Percentiles rank a stretch among this genome's conserved stretches.
Evolutionary conservation across 2,888 invertebrate species (phyloP).

Genomic region (Volucella inanis): DNA sequence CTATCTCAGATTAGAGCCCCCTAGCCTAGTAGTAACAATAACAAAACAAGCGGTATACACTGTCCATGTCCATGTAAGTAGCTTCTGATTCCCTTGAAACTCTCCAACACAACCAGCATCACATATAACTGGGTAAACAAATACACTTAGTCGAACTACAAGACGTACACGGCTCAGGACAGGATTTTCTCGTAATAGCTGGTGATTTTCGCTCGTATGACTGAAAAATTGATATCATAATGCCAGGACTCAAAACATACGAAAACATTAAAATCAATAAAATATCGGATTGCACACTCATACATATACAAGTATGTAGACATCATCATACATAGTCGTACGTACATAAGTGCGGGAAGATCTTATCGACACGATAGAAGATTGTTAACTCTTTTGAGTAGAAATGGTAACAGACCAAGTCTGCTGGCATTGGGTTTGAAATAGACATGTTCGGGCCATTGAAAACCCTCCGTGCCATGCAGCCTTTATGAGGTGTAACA

Average conservation of each 20-base stretch:
- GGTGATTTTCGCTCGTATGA: slow-evolving; percentile 66
- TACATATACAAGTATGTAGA: slow-evolving; percentile 33
- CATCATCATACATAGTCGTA: neutral
- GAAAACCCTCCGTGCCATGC: slow-evolving; percentile 16
- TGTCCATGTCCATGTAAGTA: slow-evolving; percentile 44
- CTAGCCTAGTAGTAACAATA: slow-evolving; percentile 36
- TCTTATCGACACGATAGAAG: slow-evolving; percentile 64
- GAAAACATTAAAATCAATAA: slow-evolving; percentile 74
- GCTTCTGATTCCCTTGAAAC: slow-evolving; percentile 33
- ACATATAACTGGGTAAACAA: neutral
- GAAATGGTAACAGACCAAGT: slow-evolving; percentile 40
- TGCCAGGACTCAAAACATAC: slow-evolving; percentile 73
- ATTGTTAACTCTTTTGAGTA: slow-evolving; percentile 40
- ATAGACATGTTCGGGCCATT: neutral
- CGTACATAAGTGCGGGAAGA: slow-evolving; percentile 16
- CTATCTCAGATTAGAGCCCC: slow-evolving; percentile 57
- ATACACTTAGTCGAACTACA: neutral
- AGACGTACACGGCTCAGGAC: neutral
- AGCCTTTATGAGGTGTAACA: slow-evolving; percentile 43
- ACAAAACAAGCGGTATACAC: slow-evolving; percentile 27
- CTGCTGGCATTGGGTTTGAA: neutral
- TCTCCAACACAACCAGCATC: slow-evolving; percentile 6
- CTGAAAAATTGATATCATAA: slow-evolving; percentile 74
- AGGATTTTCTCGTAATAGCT: slow-evolving; percentile 62
- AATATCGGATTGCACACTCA: slow-evolving; percentile 70